Percentiles rank a stretch among this genome's conserved stretches.
Evolutionary conservation across 2,113 vertebrate genomes (phyloP).

Genomic region (Myrmecophaga tridactyla): DNA sequence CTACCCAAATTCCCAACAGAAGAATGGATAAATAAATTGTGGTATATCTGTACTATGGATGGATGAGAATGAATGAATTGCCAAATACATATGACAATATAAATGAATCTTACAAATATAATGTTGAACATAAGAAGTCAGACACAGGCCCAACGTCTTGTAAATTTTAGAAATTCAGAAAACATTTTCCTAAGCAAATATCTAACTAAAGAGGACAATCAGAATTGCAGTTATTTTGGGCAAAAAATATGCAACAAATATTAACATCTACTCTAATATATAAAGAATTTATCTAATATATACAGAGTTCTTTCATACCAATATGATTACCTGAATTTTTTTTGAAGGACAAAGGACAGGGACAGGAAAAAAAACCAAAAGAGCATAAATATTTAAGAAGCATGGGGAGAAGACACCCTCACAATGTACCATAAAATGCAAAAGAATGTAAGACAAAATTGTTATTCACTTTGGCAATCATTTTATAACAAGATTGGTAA

Average conservation of each 20-base stretch:
- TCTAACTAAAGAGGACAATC: not conserved
- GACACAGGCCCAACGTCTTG: not conserved
- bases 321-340: not conserved
- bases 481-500: not conserved
- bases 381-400: not conserved
- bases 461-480: not conserved
- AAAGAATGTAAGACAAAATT: not conserved
- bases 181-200: not conserved
- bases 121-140: not conserved
- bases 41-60: too few relatives aligned
- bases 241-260: not conserved
- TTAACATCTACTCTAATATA: not conserved
- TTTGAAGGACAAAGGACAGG: not conserved
- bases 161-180: not conserved
- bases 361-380: not conserved
- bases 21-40: not conserved
- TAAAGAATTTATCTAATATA: not conserved
- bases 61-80: too few relatives aligned
- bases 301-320: not conserved
- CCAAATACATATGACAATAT: too few relatives aligned
- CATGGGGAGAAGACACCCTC: not conserved
- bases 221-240: not conserved
- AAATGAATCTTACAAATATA: not conserved
- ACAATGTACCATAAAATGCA: not conserved
- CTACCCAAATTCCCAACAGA: not conserved